Percentiles rank a stretch among this genome's conserved stretches.
Conservation (phyloP, 2,113 vertebrate species). For the Gracilinanus agilis region DNA sequence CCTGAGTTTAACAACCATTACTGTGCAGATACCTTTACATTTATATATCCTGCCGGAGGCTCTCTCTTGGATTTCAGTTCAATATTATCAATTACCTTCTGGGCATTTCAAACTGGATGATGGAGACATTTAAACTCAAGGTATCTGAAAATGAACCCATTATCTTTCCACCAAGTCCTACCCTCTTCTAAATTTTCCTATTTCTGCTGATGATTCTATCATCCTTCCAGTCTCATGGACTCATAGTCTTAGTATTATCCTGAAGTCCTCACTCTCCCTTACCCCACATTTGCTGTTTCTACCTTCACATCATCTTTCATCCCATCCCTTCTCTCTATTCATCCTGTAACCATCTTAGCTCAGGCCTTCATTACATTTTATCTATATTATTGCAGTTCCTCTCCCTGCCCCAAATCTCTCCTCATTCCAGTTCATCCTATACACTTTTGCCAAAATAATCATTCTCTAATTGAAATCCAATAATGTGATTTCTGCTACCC, state of each 20-base stretch:
- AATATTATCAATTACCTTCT: background rate
- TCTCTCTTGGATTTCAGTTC: background rate
- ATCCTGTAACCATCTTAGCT: background rate
- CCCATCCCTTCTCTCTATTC: background rate
- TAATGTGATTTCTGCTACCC: background rate
- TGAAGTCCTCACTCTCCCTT: background rate
- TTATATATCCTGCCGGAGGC: background rate
- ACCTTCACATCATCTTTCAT: background rate
- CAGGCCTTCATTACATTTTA: background rate
- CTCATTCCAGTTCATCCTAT: background rate
- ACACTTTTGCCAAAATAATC: background rate
- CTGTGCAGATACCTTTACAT: background rate
- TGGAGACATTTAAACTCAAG: background rate
- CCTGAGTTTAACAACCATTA: background rate
- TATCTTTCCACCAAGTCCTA: background rate
- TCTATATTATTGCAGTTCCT: background rate
- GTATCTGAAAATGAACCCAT: background rate
- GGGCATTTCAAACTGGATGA: background rate
- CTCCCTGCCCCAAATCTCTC: background rate
- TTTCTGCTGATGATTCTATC: background rate
- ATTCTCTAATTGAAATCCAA: background rate
- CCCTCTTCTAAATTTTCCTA: background rate
- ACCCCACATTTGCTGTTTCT: background rate
- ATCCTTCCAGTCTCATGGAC: background rate
- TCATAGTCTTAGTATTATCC: background rate